phyloP scores from a whole-genome alignment of 2,113 vertebrate species.

The Stegostoma tigrinum region DNA sequence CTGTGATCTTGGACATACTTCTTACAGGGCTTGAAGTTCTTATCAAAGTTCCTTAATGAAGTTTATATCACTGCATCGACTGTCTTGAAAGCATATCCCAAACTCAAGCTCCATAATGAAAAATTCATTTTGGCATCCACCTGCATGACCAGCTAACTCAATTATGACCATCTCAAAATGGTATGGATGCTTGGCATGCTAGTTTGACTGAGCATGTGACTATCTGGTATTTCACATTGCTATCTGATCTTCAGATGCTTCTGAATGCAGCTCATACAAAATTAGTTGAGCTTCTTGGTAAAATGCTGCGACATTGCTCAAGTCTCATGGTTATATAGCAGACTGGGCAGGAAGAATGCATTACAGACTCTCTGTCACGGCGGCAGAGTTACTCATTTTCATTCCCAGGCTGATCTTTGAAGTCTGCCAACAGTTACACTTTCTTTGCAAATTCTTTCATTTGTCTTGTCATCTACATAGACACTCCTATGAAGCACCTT shows the following conservation, averaged over 20 bases:
- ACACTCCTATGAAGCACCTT: neutral
- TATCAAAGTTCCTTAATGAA: too few relatives aligned
- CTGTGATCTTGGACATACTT: too few relatives aligned
- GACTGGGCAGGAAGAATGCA: neutral
- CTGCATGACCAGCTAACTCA: neutral
- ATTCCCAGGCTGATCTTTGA: neutral
- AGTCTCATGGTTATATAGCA: neutral
- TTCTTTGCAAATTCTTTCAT: neutral
- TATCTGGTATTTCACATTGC: neutral
- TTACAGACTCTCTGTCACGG: too few relatives aligned
- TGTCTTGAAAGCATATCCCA: too few relatives aligned
- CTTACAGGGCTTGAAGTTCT: too few relatives aligned
- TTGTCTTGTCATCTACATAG: neutral
- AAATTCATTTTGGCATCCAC: neutral
- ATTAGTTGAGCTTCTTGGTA: neutral
- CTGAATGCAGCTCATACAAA: neutral
- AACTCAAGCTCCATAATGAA: neutral
- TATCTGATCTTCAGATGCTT: neutral
- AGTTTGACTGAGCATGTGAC: neutral
- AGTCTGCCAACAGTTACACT: neutral
- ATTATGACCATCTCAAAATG: neutral
- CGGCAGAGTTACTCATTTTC: neutral
- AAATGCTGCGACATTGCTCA: neutral
- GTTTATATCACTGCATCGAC: too few relatives aligned
- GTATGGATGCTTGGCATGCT: neutral